These are phyloP conservation scores for Drosophila sechellia DNA, from an alignment of 1,140 invertebrate species.

Conservation along the genomic window DNA sequence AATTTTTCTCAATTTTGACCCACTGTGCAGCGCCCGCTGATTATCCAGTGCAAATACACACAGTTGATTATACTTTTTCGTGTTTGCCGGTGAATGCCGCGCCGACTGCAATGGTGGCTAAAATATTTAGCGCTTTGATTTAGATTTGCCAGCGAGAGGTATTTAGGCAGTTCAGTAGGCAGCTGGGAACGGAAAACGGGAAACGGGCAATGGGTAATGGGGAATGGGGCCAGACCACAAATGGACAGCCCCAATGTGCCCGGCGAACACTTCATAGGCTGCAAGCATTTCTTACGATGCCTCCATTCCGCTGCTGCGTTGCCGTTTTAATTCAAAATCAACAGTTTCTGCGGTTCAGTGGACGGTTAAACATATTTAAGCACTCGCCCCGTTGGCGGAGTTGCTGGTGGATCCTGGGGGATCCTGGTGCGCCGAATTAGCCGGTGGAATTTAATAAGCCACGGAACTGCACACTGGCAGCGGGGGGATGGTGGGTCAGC, in stretches of 20 bases:
- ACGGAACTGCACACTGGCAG: conserved; percentile 3
- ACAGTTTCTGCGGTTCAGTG: conserved; percentile 80
- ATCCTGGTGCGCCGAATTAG: background rate
- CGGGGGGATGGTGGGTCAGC: background rate
- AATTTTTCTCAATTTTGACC: background rate
- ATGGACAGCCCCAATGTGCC: conserved; percentile 61
- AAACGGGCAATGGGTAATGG: background rate
- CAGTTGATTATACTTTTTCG: conserved; percentile 82
- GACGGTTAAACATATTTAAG: conserved; percentile 81
- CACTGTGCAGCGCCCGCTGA: conserved; percentile 57
- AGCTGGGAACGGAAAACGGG: background rate
- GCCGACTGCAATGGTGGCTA: conserved; percentile 64
- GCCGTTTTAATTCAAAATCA: conserved; percentile 81
- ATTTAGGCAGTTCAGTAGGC: conserved; percentile 61
- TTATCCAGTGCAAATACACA: conserved; percentile 81
- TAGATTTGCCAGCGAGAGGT: conserved; percentile 78
- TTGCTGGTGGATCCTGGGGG: background rate
- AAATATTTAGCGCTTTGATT: conserved; percentile 82
- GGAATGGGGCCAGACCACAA: conserved; percentile 45
- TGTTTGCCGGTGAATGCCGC: conserved; percentile 60
- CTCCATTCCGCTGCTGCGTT: conserved; percentile 6
- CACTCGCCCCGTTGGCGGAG: conserved; percentile 27
- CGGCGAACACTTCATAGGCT: conserved; percentile 43
- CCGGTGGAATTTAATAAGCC: conserved; percentile 23
- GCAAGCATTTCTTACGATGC: conserved; percentile 60